A percentile compares a stretch with the other conserved stretches of the same genome.
phyloP scores from a whole-genome alignment of 2,113 vertebrate species.

The Plectropomus leopardus region DNA sequence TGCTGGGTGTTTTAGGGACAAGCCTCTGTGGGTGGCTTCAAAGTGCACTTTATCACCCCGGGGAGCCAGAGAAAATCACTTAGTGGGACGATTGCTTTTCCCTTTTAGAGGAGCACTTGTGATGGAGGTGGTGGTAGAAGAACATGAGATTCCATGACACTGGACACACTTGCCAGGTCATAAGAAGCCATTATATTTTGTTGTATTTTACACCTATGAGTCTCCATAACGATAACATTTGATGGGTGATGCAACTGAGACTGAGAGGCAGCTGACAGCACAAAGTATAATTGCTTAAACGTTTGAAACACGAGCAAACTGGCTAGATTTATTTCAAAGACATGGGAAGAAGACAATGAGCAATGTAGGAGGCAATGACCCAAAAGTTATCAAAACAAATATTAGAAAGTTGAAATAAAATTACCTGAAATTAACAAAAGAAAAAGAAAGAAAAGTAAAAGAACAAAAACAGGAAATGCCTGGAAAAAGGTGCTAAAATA shows the following conservation, averaged over 20 bases:
- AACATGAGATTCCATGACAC: constrained; percentile 63
- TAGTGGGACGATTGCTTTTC: constrained; percentile 62
- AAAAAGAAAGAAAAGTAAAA: too few species aligned
- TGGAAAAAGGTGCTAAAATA: too few species aligned
- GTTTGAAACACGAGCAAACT: too few species aligned
- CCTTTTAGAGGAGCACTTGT: constrained; percentile 51
- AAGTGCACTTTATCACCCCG: constrained; percentile 76
- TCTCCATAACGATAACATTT: constrained; percentile 21
- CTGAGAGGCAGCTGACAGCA: constrained; percentile 17
- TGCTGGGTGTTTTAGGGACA: constrained; percentile 73
- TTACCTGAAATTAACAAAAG: too few species aligned
- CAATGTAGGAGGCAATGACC: too few species aligned
- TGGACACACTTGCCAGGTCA: constrained; percentile 36
- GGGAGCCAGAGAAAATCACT: constrained; percentile 75
- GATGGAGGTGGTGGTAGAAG: constrained; percentile 45
- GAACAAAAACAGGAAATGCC: too few species aligned
- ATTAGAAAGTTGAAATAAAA: too few species aligned
- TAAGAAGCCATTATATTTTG: constrained; percentile 20
- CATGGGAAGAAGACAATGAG: too few species aligned
- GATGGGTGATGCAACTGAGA: constrained; percentile 4
- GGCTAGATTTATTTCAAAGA: too few species aligned
- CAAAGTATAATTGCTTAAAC: constrained; percentile 32
- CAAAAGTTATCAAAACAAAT: too few species aligned
- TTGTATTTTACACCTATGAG: constrained; percentile 46
- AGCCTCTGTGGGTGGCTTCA: constrained; percentile 66